A percentile compares a stretch with the other conserved stretches of the same genome.
Conservation (phyloP, 1,140 invertebrate species). For the Hetaerina americana region DNA sequence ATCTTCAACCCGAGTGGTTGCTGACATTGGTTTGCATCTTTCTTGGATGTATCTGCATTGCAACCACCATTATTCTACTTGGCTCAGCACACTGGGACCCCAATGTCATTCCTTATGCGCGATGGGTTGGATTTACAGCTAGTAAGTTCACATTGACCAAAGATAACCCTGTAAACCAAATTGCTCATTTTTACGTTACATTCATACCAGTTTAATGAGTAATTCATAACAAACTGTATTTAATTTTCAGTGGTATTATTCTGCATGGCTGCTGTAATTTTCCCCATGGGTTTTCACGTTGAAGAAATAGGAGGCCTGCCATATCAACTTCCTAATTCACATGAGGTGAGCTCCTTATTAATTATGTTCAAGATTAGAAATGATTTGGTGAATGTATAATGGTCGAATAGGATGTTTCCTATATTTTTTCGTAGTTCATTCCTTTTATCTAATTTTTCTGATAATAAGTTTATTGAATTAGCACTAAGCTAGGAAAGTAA, state of each 20-base stretch:
- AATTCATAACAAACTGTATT: constrained; percentile 15
- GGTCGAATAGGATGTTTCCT: too few species aligned
- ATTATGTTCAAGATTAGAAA: too few species aligned
- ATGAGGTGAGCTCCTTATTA: constrained; percentile 26
- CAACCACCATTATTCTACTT: constrained; percentile 76
- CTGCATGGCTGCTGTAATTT: constrained; percentile 87
- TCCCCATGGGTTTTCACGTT: constrained; percentile 90
- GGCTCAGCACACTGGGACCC: constrained; percentile 81
- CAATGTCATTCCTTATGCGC: constrained; percentile 78
- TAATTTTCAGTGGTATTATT: constrained; percentile 81
- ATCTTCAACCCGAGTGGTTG: constrained; percentile 80
- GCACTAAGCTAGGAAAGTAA: too few species aligned
- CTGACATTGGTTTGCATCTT: constrained; percentile 82
- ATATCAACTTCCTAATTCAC: constrained; percentile 88
- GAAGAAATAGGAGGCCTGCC: constrained; percentile 91
- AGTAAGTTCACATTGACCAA: constrained; percentile 53
- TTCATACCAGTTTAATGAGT: too few species aligned
- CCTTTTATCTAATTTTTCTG: too few species aligned
- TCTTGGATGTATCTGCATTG: constrained; percentile 83
- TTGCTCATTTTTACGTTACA: too few species aligned
- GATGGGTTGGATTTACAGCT: constrained; percentile 91
- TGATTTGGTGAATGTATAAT: too few species aligned
- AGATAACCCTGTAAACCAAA: too few species aligned
- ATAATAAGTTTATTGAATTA: too few species aligned
- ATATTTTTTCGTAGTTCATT: too few species aligned